Conservation (phyloP, 2,888 invertebrate species). For the Thereva unica region DNA sequence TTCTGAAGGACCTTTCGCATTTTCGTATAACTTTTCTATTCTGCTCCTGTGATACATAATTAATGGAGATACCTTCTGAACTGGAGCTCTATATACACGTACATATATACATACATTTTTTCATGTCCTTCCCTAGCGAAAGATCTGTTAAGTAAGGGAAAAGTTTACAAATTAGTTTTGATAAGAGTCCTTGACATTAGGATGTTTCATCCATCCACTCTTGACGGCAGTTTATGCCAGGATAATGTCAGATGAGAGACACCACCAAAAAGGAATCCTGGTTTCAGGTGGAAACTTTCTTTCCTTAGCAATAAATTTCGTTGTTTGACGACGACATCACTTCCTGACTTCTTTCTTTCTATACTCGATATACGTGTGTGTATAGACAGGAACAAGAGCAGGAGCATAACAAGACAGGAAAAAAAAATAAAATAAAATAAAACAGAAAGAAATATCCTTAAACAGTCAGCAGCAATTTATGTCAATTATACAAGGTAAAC, state of each 20-base stretch:
- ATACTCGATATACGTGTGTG: no score
- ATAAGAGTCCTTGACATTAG: conserved; percentile 23
- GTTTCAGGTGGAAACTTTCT: conserved; percentile 1
- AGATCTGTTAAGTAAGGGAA: conserved; percentile 12
- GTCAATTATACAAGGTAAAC: conserved; percentile 3
- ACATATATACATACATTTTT: no score
- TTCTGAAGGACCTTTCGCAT: no score
- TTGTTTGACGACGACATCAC: no score
- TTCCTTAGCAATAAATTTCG: background rate
- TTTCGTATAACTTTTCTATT: background rate
- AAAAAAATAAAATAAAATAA: no score
- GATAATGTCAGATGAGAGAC: background rate
- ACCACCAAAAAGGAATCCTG: background rate
- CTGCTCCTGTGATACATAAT: conserved; percentile 21
- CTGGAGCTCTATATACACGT: background rate
- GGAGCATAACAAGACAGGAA: no score
- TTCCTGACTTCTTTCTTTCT: no score
- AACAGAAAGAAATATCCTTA: background rate
- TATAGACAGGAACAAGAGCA: no score
- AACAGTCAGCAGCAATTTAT: conserved; percentile 4
- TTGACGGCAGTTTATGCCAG: conserved; percentile 15
- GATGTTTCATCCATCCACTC: conserved; percentile 13
- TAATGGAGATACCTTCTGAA: conserved; percentile 12
- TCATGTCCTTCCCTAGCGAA: background rate
- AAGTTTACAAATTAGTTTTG: conserved; percentile 33